Evolutionary conservation across 2,888 invertebrate genomes (phyloP), one percentile per base, ranked within the genome.

Genomic region (Ecdyonurus torrentis): DNA sequence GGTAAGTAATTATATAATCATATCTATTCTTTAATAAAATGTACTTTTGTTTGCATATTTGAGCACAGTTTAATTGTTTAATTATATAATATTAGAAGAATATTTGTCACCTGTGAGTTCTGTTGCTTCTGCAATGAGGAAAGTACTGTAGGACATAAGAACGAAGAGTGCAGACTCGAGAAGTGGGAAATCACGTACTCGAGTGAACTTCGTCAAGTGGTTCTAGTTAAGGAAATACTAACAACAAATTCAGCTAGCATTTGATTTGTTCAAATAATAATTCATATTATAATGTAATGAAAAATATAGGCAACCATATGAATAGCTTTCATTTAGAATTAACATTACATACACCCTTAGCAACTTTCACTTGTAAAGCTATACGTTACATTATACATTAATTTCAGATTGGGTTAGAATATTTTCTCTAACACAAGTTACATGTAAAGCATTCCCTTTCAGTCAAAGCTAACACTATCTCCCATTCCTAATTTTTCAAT

Each of bases 141-240:
- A 99, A 58, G 97, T 94, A 69, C 92, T 90, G 74, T 98, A 99
- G 0, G 97, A 97, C 93, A 96, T 96, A 63, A 98, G 83, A 61
- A 98, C 92, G 77, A 99, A 98, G 55, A 99, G 81, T 1, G 96
- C 92, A 0, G 95, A 94, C 75, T 99, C 98, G 70, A 99, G 77
- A 55, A 97, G 77, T 0, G 98, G 96, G 79, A 95, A 95, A 71
- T 98, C 97, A 65, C 91, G 82, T 20, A 97, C 88, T 70, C 91
- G 85, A 10, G 96, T 96, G 75, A 91, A 96, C 79, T 96, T 96
- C 0, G 96, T 94, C 81, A 94, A 81, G 84, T 88, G 77, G 66
- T 25, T n/a, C 25, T 59, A 64, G 66, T 70, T 71, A 72, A 71
- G 70, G 68, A 71, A 69, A 64, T 25, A 59, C 58, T 50, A 60